Base-by-base conservation (phyloP, 2,888 invertebrate genomes). In the Hyposoter dolosus region DNA sequence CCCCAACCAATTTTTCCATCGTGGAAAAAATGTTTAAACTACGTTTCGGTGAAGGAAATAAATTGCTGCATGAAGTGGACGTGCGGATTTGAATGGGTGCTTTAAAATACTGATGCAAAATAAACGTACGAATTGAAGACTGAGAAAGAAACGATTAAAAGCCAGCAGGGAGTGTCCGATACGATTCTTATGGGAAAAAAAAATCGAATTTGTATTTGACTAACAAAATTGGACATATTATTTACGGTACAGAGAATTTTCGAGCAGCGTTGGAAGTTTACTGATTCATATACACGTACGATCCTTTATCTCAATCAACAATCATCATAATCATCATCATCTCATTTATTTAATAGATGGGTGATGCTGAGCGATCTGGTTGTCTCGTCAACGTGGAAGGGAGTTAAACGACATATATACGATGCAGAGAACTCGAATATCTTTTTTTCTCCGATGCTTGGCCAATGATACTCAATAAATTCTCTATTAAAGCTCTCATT, bases 391-490 rank as follows among this genome's bases (percentile, higher is more conserved):
- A 83, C 56, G 66, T 66, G 68, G 56, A 50, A 76, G 68, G 77
- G 71, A 60, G 53, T 66, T 75, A 28, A 84, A 84, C 71, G 86
- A 83, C 74, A 74, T 35, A 47, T 43, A 12, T 47, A 60, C 19
- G 60, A 28, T 28, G 19, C 19, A 23, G 60, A 35, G 12, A 56
- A 45, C 66, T 60, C 43, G 43, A 82, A 78, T 47, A 60, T 50
- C 35, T 72, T 71, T 40, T 50, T 74, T 56, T 23, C 76, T 66
- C 60, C 71, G 63, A 76, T 80, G 60, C 47, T 66, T 43, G 28
- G 40, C 71, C 79, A 75, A 85, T 83, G 79, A 80, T 80, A 72
- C 66, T 66, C 79, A 47, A 79, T 85, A 69, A 83, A 80, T 75
- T 85, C 65, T 69, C 75, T 72, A 82, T 79, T 56, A 71, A 19